phyloP scores from a whole-genome alignment of 2,888 invertebrate genomes.

The Ectemnius cavifrons region DNA sequence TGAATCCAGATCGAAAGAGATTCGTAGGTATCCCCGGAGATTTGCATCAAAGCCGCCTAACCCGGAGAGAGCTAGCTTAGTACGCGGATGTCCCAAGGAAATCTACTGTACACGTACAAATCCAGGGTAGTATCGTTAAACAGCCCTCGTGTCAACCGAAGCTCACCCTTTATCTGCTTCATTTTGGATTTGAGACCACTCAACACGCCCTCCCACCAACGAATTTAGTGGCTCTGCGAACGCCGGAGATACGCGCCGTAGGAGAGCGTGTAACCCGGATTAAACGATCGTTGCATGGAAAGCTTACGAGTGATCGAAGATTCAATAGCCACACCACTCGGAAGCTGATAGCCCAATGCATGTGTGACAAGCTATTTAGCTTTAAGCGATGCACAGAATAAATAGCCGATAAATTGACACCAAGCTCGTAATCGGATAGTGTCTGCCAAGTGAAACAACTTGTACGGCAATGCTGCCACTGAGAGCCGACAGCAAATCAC shows the following conservation, averaged over 20 bases:
- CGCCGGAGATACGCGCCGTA: not conserved
- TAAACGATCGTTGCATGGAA: not conserved
- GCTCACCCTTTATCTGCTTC: conserved; percentile 35
- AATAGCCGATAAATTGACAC: no score
- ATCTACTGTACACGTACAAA: conserved; percentile 40
- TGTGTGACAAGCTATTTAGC: no score
- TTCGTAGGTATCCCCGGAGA: no score
- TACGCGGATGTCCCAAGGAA: conserved; percentile 22
- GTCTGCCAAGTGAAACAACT: not conserved
- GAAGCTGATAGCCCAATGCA: no score
- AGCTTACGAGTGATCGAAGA: conserved; percentile 4
- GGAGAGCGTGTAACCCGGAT: not conserved
- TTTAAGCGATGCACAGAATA: no score
- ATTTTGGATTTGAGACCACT: conserved; percentile 7
- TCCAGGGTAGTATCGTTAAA: conserved; percentile 21
- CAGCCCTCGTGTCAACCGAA: conserved; percentile 8
- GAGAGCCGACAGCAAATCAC: no score
- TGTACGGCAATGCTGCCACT: not conserved
- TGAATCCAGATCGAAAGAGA: no score
- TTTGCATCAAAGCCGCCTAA: no score
- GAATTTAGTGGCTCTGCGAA: not conserved
- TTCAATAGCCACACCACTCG: not conserved
- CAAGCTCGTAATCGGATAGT: not conserved
- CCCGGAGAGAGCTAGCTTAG: not conserved
- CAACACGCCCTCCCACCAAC: not conserved